phyloP scores from a whole-genome alignment of 1,140 invertebrate genomes.

The Medauroidea extradentata region DNA sequence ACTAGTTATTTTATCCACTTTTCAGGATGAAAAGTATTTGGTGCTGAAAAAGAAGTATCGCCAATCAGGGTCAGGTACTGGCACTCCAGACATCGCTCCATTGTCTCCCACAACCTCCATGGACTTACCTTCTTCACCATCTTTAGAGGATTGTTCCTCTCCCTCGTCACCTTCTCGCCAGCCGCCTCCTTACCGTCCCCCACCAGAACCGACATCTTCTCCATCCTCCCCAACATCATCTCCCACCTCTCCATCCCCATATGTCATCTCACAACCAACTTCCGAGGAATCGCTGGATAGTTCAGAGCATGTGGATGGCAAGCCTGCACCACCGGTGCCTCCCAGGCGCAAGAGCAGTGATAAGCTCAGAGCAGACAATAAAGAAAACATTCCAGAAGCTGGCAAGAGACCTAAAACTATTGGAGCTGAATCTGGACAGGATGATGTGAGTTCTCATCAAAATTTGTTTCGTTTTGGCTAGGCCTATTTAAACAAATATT shows the following conservation, averaged over 20 bases:
- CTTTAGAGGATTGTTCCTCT: constrained; percentile 30
- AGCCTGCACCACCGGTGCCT: constrained; percentile 49
- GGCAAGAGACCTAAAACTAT: constrained; percentile 16
- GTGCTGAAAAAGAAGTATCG: constrained; percentile 74
- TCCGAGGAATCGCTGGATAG: not conserved
- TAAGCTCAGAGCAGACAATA: constrained; percentile 44
- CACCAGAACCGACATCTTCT: constrained; percentile 19
- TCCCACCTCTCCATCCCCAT: not conserved
- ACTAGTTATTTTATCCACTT: too few relatives aligned
- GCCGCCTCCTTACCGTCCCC: constrained; percentile 57
- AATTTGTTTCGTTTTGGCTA: too few relatives aligned
- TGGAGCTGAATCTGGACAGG: not conserved
- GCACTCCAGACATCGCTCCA: constrained; percentile 11
- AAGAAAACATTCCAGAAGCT: constrained; percentile 39
- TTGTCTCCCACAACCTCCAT: constrained; percentile 7
- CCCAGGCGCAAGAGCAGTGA: constrained; percentile 49
- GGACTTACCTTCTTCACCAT: constrained; percentile 32
- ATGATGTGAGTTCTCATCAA: not conserved
- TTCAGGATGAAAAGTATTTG: constrained; percentile 73
- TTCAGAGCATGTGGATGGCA: not conserved
- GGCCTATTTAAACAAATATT: too few relatives aligned
- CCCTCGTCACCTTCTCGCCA: constrained; percentile 42
- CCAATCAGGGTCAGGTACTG: constrained; percentile 21
- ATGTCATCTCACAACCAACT: not conserved
- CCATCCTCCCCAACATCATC: constrained; percentile 17